Percentiles rank a stretch among this genome's conserved stretches.
phyloP scores from a whole-genome alignment of 1,140 invertebrate species.

The Bilobella aurantiaca region DNA sequence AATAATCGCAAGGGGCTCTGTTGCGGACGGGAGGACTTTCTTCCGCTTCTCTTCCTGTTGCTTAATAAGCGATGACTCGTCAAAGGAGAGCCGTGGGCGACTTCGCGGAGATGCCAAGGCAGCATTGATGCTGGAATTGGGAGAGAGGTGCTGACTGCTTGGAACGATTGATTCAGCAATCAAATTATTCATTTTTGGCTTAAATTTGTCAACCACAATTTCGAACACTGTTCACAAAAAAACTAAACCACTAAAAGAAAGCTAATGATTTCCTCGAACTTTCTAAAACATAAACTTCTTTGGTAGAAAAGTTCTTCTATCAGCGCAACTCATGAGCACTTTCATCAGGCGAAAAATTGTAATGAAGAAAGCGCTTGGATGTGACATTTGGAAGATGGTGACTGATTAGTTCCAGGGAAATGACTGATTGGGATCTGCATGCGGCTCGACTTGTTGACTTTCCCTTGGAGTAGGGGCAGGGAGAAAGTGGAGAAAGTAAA shows the following conservation, averaged over 20 bases:
- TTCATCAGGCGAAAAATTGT: neutral
- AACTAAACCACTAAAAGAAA: neutral
- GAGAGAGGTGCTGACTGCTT: neutral
- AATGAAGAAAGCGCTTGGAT: neutral
- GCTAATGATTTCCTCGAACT: neutral
- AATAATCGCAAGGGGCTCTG: neutral
- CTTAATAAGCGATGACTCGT: constrained; percentile 22
- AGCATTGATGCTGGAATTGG: neutral
- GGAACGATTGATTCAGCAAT: neutral
- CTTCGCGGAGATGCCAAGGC: constrained; percentile 12
- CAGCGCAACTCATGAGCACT: too few relatives aligned
- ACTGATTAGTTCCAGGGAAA: neutral
- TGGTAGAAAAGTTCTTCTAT: too few relatives aligned
- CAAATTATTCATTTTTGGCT: constrained; percentile 3
- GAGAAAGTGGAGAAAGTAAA: neutral
- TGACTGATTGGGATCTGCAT: neutral
- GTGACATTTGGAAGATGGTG: neutral
- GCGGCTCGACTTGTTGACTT: neutral
- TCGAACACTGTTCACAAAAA: neutral
- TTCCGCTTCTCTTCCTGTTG: constrained; percentile 11
- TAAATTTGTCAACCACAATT: neutral
- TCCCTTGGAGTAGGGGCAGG: neutral
- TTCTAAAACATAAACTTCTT: too few relatives aligned
- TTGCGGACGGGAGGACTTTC: neutral
- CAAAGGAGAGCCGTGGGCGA: constrained; percentile 25